Evolutionary conservation across 2,888 invertebrate species (phyloP).

Genomic region (Cephus nigrinus): DNA sequence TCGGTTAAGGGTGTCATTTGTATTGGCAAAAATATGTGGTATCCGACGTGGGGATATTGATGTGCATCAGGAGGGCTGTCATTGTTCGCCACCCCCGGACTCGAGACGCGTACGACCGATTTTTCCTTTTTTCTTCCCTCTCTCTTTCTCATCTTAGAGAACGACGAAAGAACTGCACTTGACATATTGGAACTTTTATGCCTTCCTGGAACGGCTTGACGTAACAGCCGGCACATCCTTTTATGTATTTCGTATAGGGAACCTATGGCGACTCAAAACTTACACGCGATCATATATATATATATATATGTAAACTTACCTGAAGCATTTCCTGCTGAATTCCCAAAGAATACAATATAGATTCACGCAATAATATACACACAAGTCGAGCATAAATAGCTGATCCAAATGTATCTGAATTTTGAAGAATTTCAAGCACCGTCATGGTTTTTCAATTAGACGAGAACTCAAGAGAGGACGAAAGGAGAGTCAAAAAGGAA

Average conservation of each 20-base stretch:
- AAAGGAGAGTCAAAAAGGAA: too few species aligned
- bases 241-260: conserved; percentile 34
- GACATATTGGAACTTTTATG: conserved; percentile 61
- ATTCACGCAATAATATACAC: too few species aligned
- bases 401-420: too few species aligned
- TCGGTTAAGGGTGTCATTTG: conserved; percentile 49
- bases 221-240: conserved; percentile 58
- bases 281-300: too few species aligned
- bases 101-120: conserved; percentile 24
- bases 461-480: not conserved
- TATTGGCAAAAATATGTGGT: conserved; percentile 52
- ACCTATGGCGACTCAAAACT: too few species aligned
- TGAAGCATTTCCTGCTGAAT: too few species aligned
- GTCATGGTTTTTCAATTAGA: too few species aligned
- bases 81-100: conserved; percentile 51
- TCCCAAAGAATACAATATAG: too few species aligned
- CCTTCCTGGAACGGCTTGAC: conserved; percentile 42
- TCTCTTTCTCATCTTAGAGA: conserved; percentile 22
- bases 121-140: conserved; percentile 13
- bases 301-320: too few species aligned
- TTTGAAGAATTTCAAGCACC: too few species aligned
- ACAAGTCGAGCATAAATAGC: too few species aligned
- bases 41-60: conserved; percentile 49
- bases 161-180: conserved; percentile 49
- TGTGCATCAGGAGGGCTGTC: conserved; percentile 48